These are phyloP conservation scores for Drosophila littoralis DNA, from an alignment of 1,140 invertebrate genomes.

Conservation along the genomic window DNA sequence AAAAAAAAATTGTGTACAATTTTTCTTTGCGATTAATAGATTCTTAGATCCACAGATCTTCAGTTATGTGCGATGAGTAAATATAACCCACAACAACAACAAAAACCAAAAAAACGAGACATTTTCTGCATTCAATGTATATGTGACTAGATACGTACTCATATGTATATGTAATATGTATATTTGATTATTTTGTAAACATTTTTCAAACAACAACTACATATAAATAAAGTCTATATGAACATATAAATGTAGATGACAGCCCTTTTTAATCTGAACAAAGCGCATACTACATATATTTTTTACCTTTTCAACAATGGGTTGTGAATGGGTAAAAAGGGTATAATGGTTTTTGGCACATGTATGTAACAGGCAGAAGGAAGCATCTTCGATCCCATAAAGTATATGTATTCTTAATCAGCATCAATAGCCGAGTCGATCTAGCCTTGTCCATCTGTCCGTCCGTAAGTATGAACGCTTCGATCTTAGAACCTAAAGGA, in stretches of 20 bases:
- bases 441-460: too few relatives aligned
- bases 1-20: constrained; percentile 45
- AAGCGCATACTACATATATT: not conserved
- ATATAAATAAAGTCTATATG: constrained; percentile 83
- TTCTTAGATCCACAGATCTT: constrained; percentile 17
- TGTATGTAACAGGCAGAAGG: too few relatives aligned
- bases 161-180: constrained; percentile 74
- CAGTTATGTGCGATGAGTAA: constrained; percentile 22
- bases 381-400: too few relatives aligned
- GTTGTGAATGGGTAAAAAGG: too few relatives aligned
- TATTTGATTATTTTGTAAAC: constrained; percentile 83
- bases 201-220: constrained; percentile 82
- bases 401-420: too few relatives aligned
- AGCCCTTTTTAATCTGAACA: not conserved
- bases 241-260: constrained; percentile 76
- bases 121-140: constrained; percentile 82
- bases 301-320: too few relatives aligned
- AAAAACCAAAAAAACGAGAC: constrained; percentile 43
- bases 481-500: too few relatives aligned
- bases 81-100: constrained; percentile 50
- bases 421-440: too few relatives aligned
- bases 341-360: too few relatives aligned
- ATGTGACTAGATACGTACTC: constrained; percentile 80
- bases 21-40: constrained; percentile 49
- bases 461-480: too few relatives aligned